Conservation (phyloP, 2,888 invertebrate genomes). For the Adineta ricciae region DNA sequence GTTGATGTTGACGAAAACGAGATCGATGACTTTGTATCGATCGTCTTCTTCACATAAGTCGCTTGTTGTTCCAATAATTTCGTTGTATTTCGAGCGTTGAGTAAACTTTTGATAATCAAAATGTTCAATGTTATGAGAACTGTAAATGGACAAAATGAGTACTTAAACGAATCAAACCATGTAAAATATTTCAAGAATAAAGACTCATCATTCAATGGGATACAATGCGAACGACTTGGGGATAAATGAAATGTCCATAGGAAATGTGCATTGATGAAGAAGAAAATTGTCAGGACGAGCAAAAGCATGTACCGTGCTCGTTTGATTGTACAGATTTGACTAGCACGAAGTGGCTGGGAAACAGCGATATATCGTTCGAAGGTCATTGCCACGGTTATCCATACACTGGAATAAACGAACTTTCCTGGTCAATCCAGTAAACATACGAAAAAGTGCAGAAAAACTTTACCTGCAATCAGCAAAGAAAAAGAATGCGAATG, state of each 20-base stretch:
- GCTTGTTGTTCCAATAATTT: conserved; percentile 3
- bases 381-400: conserved; percentile 43
- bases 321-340: conserved; percentile 37
- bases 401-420: conserved; percentile 37
- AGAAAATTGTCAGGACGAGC: conserved; percentile 35
- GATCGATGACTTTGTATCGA: neutral
- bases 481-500: conserved; percentile 36
- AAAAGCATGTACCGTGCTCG: conserved; percentile 37
- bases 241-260: conserved; percentile 37
- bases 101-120: conserved; percentile 38
- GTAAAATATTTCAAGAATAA: conserved; percentile 39
- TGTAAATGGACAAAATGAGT: conserved; percentile 40
- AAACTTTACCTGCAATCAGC: conserved; percentile 13
- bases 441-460: no score
- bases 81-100: conserved; percentile 19
- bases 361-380: conserved; percentile 41
- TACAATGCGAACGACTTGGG: conserved; percentile 31
- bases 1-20: conserved; percentile 1
- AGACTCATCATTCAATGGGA: conserved; percentile 35
- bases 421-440: no score
- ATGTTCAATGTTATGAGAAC: conserved; percentile 40
- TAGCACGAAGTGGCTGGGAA: conserved; percentile 39
- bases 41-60: neutral
- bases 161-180: conserved; percentile 41
- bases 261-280: conserved; percentile 39